phyloP scores from a whole-genome alignment of 2,797 vertebrate species.

The Cyprinodon diabolis region DNA sequence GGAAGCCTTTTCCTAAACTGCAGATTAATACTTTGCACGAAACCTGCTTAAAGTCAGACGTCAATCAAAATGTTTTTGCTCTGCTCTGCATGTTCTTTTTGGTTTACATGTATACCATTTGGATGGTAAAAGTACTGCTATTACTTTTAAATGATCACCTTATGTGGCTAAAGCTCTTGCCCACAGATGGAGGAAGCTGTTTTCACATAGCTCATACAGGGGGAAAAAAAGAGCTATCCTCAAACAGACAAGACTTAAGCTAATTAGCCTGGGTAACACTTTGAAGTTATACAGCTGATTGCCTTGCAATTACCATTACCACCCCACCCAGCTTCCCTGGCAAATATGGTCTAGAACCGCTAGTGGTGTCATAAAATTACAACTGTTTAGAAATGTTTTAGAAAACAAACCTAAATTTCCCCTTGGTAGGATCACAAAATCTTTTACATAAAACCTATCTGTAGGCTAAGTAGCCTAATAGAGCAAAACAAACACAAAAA shows the following conservation, averaged over 20 bases:
- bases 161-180: not conserved
- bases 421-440: too few relatives aligned
- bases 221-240: not conserved
- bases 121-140: not conserved
- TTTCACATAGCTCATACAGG: not conserved
- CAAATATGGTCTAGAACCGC: too few relatives aligned
- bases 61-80: conserved; percentile 10
- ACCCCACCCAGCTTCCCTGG: too few relatives aligned
- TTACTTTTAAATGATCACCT: not conserved
- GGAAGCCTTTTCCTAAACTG: conserved; percentile 9
- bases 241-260: not conserved
- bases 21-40: conserved; percentile 19
- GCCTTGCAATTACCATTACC: conserved; percentile 12
- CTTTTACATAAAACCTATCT: too few relatives aligned
- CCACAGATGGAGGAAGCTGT: not conserved
- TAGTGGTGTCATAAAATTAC: too few relatives aligned
- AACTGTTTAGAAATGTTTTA: too few relatives aligned
- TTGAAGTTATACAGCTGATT: not conserved
- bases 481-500: too few relatives aligned
- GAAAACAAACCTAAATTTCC: too few relatives aligned
- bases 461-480: too few relatives aligned
- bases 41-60: conserved; percentile 4
- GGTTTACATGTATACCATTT: not conserved
- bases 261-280: conserved; percentile 12
- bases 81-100: not conserved